Percentiles rank a stretch among this genome's conserved stretches.
phyloP scores from a whole-genome alignment of 2,888 invertebrate species.

The Parnassius mnemosyne region DNA sequence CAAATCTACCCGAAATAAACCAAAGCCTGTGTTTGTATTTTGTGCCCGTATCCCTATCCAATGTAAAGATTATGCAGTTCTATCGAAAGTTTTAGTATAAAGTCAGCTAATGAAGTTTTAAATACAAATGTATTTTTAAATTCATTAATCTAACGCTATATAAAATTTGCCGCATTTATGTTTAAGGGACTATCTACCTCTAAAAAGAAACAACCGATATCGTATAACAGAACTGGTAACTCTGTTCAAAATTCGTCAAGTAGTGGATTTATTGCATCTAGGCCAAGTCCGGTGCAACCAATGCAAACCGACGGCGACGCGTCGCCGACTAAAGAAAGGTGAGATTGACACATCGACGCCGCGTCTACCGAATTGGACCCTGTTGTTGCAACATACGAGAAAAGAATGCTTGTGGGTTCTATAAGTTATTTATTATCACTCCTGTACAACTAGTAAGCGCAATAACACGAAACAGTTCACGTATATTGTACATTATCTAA shows the following conservation, averaged over 20 bases:
- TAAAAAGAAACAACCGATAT: background rate
- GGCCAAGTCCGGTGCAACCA: conserved; percentile 40
- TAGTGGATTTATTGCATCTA: conserved; percentile 31
- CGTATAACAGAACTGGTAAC: conserved; percentile 15
- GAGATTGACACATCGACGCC: conserved; percentile 33
- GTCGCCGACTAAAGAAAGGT: conserved; percentile 26
- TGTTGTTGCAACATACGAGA: conserved; percentile 18
- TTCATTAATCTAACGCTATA: no score
- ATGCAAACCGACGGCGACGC: conserved; percentile 24
- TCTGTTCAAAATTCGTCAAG: conserved; percentile 32
- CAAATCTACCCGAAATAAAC: background rate
- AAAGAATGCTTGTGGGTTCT: conserved; percentile 5
- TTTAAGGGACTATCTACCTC: no score
- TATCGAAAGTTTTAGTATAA: no score
- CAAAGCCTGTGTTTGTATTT: background rate
- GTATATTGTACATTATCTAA: no score
- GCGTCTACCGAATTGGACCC: conserved; percentile 18
- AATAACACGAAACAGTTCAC: no score
- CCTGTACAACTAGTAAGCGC: no score
- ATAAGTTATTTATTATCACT: background rate
- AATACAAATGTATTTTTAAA: no score
- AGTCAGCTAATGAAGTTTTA: no score
- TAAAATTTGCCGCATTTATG: no score
- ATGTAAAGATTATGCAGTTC: no score
- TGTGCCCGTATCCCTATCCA: no score